Conservation (phyloP, 2,888 invertebrate species). For the Leptarthrus brevirostris region DNA sequence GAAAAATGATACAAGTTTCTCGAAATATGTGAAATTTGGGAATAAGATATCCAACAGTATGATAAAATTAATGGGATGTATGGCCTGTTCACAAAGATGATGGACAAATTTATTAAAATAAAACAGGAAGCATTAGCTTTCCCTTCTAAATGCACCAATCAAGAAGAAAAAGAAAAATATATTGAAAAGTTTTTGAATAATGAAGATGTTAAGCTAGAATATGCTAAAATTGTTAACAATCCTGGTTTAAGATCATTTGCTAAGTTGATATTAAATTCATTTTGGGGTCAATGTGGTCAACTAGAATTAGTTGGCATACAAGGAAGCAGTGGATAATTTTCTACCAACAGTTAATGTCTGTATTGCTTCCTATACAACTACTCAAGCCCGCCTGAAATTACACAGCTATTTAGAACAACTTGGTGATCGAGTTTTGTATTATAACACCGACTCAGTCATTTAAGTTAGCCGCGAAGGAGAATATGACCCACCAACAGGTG, state of each 20-base stretch:
- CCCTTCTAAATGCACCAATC: slow-evolving; percentile 52
- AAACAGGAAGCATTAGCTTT: slow-evolving; percentile 57
- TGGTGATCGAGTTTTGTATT: too few relatives aligned
- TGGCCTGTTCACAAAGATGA: slow-evolving; percentile 57
- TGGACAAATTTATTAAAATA: slow-evolving; percentile 58
- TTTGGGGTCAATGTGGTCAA: slow-evolving; percentile 47
- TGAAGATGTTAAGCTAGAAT: slow-evolving; percentile 56
- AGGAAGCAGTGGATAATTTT: slow-evolving; percentile 52
- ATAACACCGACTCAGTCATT: too few relatives aligned
- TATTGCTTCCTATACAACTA: slow-evolving; percentile 62
- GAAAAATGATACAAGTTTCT: slow-evolving; percentile 57
- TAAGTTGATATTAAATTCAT: slow-evolving; percentile 55
- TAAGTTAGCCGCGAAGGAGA: not conserved
- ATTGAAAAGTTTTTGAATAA: slow-evolving; percentile 55
- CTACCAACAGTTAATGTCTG: slow-evolving; percentile 57
- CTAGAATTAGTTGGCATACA: slow-evolving; percentile 53
- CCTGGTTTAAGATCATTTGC: slow-evolving; percentile 56
- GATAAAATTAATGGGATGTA: slow-evolving; percentile 40
- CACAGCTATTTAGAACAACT: slow-evolving; percentile 60
- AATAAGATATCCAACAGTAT: slow-evolving; percentile 57
- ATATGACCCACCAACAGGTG: slow-evolving; percentile 55
- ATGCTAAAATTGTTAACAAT: slow-evolving; percentile 55
- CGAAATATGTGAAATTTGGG: slow-evolving; percentile 58
- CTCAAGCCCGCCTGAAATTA: slow-evolving; percentile 60
- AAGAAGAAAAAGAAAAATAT: slow-evolving; percentile 54